Conservation (phyloP, 2,797 vertebrate species). For the Etheostoma nigrum region DNA sequence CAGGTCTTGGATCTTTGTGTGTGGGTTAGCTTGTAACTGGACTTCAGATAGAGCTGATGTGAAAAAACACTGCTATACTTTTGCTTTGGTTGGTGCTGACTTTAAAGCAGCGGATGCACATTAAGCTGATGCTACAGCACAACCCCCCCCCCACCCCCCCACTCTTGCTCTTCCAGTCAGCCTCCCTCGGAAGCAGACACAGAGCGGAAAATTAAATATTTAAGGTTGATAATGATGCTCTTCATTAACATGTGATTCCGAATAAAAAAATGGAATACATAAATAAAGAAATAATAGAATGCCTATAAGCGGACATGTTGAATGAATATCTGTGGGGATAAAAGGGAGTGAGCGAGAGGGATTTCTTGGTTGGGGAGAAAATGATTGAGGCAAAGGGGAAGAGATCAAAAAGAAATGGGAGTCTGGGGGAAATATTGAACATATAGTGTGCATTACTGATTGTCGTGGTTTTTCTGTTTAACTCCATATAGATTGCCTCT, state of each 20-base stretch:
- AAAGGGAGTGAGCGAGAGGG: slow-evolving; percentile 63
- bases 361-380: slow-evolving; percentile 69
- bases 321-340: slow-evolving; percentile 74
- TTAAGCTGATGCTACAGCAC: slow-evolving; percentile 69
- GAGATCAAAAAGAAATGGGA: slow-evolving; percentile 74
- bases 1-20: slow-evolving; percentile 36
- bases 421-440: slow-evolving; percentile 51
- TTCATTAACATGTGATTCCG: slow-evolving; percentile 87
- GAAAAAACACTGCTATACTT: slow-evolving; percentile 38
- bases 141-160: slow-evolving; percentile 30
- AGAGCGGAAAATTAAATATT: slow-evolving; percentile 87
- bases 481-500: slow-evolving; percentile 50
- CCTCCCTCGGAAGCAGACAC: slow-evolving; percentile 83
- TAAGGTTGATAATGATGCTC: slow-evolving; percentile 85
- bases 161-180: slow-evolving; percentile 69
- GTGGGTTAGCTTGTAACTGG: slow-evolving; percentile 22
- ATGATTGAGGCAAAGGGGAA: slow-evolving; percentile 74
- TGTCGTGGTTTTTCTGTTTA: slow-evolving; percentile 60
- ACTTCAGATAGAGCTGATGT: slow-evolving; percentile 51
- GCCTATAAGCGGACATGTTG: slow-evolving; percentile 79
- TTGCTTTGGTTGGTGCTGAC: slow-evolving; percentile 66
- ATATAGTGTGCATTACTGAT: slow-evolving; percentile 69
- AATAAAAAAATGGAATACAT: slow-evolving; percentile 87
- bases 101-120: slow-evolving; percentile 79
- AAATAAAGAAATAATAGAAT: slow-evolving; percentile 86